Evolutionary conservation across 2,113 vertebrate genomes (phyloP).

Genomic region (Capricornis sumatraensis): DNA sequence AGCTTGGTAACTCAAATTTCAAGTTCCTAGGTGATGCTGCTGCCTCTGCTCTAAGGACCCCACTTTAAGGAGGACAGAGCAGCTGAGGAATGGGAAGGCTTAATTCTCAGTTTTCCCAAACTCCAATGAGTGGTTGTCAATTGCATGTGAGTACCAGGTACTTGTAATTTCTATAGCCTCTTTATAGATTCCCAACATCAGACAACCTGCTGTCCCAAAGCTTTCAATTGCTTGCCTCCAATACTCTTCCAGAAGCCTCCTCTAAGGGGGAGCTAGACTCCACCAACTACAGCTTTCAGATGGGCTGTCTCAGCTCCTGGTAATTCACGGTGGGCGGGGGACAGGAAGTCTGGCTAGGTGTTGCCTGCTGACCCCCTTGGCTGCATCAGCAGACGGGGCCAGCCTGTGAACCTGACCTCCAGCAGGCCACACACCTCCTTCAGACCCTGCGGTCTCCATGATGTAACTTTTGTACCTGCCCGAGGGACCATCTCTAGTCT

Average conservation of each 20-base stretch:
- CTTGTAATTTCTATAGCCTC: neutral
- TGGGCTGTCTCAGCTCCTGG: neutral
- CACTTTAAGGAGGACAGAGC: neutral
- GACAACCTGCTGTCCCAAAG: neutral
- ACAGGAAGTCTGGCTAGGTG: neutral
- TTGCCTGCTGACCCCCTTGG: neutral
- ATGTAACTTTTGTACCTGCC: neutral
- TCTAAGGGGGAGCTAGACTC: neutral
- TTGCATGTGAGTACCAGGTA: neutral
- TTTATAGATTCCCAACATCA: neutral
- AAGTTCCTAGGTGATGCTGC: neutral
- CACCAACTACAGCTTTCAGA: neutral
- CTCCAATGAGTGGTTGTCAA: rapidly evolving
- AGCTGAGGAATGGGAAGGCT: neutral
- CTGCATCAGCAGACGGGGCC: rapidly evolving
- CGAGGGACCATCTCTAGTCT: neutral
- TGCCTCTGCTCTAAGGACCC: neutral
- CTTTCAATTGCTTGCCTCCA: neutral
- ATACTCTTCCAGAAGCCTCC: neutral
- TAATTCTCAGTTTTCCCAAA: neutral
- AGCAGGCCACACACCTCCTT: neutral
- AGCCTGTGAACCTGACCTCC: neutral
- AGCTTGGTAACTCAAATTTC: neutral
- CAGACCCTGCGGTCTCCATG: neutral
- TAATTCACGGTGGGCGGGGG: rapidly evolving